Evolutionary conservation across 2,113 vertebrate genomes (phyloP), one percentile per base, ranked within the genome.

Genomic region (Nematolebias whitei): DNA sequence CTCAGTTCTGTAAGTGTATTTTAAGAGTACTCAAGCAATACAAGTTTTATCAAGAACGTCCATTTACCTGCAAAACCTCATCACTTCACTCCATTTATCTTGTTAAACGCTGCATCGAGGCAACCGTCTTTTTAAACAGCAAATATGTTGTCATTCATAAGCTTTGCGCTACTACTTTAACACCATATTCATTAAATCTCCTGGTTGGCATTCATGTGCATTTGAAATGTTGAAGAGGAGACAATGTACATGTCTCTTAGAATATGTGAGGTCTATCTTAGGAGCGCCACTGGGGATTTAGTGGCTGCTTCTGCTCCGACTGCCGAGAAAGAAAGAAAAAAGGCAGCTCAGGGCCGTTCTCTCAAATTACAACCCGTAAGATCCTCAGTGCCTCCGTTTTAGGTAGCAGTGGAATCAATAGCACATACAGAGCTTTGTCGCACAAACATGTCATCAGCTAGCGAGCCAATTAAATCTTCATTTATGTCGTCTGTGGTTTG

Each of bases 311-410:
- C 53, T 65, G 47, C 54, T 68, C 52, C 22, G 41, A 26, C 52
- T 67, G 47, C 53, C 20, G 40, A 22, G 35, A 51, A 49, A 32
- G 54, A 58, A 47, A 20, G 38, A 39, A 57, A 60, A 62, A 55
- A 35, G 22, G 18, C 40, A 38, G 12, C 68, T 51, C 35, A 32
- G 23, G 29, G 63, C 40, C 5, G 2, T 58, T 51, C 8, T 77
- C 72, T 86, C 67, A 63, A 57, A 71, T 80, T 80, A 71, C 72
- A 54, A 60, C 49, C 63, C 52, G 15, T 38, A 50, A 65, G 67
- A 78, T 62, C 61, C 43, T 62, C 47, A 4, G 41, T 1, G 13
- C 44, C 48, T 71, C 63, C 52, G 41, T 72, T 76, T 56, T 78
- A 71, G 59, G 62, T 20, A 48, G 71, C 2, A 2, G 49, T 59